Evolutionary conservation across 1,140 invertebrate genomes (phyloP).

Genomic region (Varroa destructor): DNA sequence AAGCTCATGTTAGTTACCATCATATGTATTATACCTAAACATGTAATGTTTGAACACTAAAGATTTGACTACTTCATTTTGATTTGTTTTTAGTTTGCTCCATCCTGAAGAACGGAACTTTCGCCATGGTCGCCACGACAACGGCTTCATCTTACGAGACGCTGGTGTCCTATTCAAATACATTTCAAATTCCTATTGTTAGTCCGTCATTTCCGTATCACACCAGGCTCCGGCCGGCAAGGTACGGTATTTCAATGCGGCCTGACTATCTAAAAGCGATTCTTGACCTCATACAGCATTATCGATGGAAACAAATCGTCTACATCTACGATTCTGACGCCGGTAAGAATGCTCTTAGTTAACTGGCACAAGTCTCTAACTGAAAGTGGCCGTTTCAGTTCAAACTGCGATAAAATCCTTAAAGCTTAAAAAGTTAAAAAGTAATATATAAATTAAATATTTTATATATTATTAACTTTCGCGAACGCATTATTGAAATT

Average conservation of each 20-base stretch:
- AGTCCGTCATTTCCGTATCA: slow-evolving; percentile 84
- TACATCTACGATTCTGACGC: slow-evolving; percentile 90
- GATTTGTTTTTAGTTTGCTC: slow-evolving; percentile 63
- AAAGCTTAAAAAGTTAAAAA: too few species aligned
- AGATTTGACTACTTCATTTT: slow-evolving; percentile 32
- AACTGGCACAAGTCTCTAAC: background rate
- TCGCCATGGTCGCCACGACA: slow-evolving; percentile 75
- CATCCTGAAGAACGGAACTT: slow-evolving; percentile 75
- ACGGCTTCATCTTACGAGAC: slow-evolving; percentile 83
- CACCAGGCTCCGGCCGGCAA: slow-evolving; percentile 64
- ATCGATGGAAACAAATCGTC: slow-evolving; percentile 79
- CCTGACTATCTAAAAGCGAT: slow-evolving; percentile 88
- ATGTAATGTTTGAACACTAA: background rate
- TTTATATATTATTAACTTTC: too few species aligned
- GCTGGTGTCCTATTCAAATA: slow-evolving; percentile 83
- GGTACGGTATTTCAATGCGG: slow-evolving; percentile 78
- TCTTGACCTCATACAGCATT: slow-evolving; percentile 76
- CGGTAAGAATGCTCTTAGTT: slow-evolving; percentile 53
- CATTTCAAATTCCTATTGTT: slow-evolving; percentile 86
- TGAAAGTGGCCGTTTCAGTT: too few species aligned
- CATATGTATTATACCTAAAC: too few species aligned
- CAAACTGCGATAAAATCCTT: too few species aligned
- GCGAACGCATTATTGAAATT: too few species aligned
- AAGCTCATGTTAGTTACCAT: too few species aligned
- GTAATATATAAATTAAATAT: too few species aligned